Percentiles rank a stretch among this genome's conserved stretches.
These are phyloP conservation scores for Xenotilapia longispinis DNA, from an alignment of 2,113 vertebrate genomes.

Conservation along the genomic window DNA sequence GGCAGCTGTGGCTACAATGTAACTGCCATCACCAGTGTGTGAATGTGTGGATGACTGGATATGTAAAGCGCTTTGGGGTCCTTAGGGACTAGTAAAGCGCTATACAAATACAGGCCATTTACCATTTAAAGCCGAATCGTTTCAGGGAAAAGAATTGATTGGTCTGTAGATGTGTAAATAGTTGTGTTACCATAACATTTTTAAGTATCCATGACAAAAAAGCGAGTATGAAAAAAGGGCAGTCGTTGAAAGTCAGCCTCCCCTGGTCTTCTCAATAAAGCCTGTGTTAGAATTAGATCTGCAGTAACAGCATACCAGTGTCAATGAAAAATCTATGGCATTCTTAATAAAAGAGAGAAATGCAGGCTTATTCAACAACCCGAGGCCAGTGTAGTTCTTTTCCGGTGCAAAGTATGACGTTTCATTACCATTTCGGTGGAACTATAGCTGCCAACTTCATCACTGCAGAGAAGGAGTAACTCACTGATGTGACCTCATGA, in stretches of 20 bases:
- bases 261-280: background rate
- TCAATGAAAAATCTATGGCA: background rate
- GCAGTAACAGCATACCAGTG: background rate
- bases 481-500: background rate
- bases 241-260: background rate
- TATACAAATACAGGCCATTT: no score
- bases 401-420: background rate
- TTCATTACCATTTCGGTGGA: background rate
- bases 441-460: background rate
- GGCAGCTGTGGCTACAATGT: no score
- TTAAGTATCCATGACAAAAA: background rate
- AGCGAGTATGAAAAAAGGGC: background rate
- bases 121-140: accelerated
- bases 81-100: no score
- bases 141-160: background rate
- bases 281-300: background rate
- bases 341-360: background rate
- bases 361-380: background rate
- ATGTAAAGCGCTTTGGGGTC: no score
- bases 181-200: background rate
- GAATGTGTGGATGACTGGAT: no score
- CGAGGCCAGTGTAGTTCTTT: background rate
- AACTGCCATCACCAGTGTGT: no score
- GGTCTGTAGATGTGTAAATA: background rate
- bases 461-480: background rate